Evolutionary conservation across 2,888 invertebrate species (phyloP), one percentile per base, ranked within the genome.

Genomic region (Macroteleia sp.): DNA sequence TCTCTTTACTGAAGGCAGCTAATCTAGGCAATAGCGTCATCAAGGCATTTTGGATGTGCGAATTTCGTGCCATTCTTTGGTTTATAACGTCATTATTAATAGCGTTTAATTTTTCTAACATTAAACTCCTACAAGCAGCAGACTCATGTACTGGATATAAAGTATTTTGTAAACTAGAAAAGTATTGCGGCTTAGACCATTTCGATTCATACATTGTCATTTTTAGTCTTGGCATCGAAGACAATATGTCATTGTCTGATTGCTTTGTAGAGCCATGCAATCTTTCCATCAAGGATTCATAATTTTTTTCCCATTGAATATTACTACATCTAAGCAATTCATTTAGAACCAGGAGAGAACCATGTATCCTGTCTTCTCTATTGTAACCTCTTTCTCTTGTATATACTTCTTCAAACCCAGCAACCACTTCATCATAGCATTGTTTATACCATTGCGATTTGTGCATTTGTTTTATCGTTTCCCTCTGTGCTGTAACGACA

Each of bases 401-500:
- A 50, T 92, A 87, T 0, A 90, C 82, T 12, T 96, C 95, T 84
- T 96, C 96, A 89, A 97, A 96, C 19, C 96, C 95, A 59, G 93
- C 93, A 85, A 95, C 95, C 1, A 97, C 96, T 91, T 98, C 98
- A 79, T 97, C 96, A 91, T 96, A 98, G 87, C 98, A 98, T 85
- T 97, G 96, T 89, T 96, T 96, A 90, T 97, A 97, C 97, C 98
- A 98, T 82, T 95, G 95, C 0, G 97, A 96, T 88, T 96, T 96
- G 82, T 96, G 96, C 36, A 96, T 95, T 88, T 98, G 97, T 89
- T 97, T 98, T 0, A 97, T 96, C n/a, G 96, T 96, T 92, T 99
- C 99, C 74, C 99, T 93, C 89, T 99, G 99, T 0, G 98, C 96
- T 0, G 98, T 98, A 0, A 99, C 98, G 0, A 98, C 96, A 4